Evolutionary conservation across 2,797 vertebrate species (phyloP).

Genomic region (Enteromius mattozi): DNA sequence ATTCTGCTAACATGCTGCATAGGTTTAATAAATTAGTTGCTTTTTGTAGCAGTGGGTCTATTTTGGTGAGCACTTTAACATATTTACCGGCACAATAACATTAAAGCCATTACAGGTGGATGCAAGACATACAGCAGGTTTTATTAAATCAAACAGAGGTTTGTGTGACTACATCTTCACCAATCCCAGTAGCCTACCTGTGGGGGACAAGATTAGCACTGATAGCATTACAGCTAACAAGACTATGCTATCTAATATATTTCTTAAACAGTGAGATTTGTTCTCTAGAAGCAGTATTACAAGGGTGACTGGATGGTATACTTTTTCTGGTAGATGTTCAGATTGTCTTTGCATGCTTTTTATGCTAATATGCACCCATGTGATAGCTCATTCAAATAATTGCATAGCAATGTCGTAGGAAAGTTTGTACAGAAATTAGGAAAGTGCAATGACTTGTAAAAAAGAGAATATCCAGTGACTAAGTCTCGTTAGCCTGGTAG

Average conservation of each 20-base stretch:
- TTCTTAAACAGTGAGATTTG: not conserved
- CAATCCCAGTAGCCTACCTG: not conserved
- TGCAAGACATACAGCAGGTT: constrained; percentile 51
- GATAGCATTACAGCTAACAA: not conserved
- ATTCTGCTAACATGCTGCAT: constrained; percentile 17
- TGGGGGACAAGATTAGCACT: not conserved
- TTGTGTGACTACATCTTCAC: not conserved
- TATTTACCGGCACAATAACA: constrained; percentile 62
- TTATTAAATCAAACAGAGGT: constrained; percentile 59
- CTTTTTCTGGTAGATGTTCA: not conserved
- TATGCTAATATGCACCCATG: not conserved
- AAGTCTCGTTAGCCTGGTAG: not conserved
- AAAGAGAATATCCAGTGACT: not conserved
- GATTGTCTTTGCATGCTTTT: not conserved
- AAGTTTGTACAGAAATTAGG: constrained; percentile 9
- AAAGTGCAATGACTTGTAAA: not conserved
- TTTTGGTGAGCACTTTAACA: constrained; percentile 56
- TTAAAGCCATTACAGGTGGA: constrained; percentile 57
- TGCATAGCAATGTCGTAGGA: not conserved
- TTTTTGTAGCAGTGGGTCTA: not conserved
- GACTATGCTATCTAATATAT: not conserved
- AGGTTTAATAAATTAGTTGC: constrained; percentile 52
- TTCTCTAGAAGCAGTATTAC: not conserved
- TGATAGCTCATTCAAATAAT: not conserved
- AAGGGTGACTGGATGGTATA: not conserved